Base-by-base conservation (phyloP, 2,113 vertebrate genomes). In the Vireo altiloquus region DNA sequence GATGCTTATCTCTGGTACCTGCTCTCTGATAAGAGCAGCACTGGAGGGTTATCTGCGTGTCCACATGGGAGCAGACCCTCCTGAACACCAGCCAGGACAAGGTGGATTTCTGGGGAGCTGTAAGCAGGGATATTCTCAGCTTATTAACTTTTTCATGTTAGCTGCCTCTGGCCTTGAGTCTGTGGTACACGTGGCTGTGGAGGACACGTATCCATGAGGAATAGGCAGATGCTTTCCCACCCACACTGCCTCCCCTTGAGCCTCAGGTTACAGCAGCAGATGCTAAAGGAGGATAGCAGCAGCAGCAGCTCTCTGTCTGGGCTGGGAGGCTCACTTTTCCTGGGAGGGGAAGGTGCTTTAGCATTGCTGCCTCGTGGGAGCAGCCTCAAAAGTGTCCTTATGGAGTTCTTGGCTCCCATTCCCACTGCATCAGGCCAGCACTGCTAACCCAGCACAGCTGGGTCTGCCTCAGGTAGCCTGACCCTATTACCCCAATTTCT, bases 101-200 rank as follows among this genome's bases (percentile, higher is more conserved):
- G 35, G 10, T 63, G n/a, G 9, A 11, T 59, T 87, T 89, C 70
- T 91, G 69, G 18, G n/a, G n/a, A 91, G 14, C 25, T 61, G 37
- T 35, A 78, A 52, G 18, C 33, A 63, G 56, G 28, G 33, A 11
- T 82, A n/a, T 23, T 80, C 33, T 79, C 16, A 61, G 20, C 8
- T 76, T 79, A 4, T 14, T 79, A 23, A 42, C 1, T 1, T 70
- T 27, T 13, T 42, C 54, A 31, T 22, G 4, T 30, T 70, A 86
- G 57, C 52, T 89, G 37, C 27, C 35, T 94, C 33, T 92, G 27
- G 39, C 19, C 42, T 63, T 2, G 15, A 82, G 25, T 23, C 60
- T 2, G 2, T 59, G 35, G 13, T 46, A 15, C 1, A 4, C 1
- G 49, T 37, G 65, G 28, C 47, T 0, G 0, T 57, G 44, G 20